These are phyloP conservation scores for Rhombomys opimus DNA, from an alignment of 2,113 vertebrate species.

Conservation along the genomic window DNA sequence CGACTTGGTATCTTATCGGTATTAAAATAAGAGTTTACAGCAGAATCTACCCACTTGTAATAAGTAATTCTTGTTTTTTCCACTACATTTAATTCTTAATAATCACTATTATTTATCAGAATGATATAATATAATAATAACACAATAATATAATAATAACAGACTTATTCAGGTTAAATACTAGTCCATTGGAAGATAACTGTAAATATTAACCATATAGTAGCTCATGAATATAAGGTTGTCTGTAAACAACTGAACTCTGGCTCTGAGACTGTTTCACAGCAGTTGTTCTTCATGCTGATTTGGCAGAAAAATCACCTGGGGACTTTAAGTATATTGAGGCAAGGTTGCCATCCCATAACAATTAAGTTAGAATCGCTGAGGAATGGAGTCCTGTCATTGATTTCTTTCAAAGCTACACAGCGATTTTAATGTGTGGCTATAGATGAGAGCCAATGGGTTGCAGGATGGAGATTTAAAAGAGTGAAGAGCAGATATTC, in stretches of 20 bases:
- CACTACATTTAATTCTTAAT: background rate
- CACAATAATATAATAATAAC: background rate
- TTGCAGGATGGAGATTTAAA: background rate
- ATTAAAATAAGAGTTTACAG: background rate
- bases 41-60: background rate
- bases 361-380: conserved; percentile 5
- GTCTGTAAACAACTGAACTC: background rate
- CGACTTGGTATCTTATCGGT: background rate
- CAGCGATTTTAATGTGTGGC: background rate
- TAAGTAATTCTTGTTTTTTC: background rate
- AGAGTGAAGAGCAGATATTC: background rate
- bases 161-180: background rate
- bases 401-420: background rate
- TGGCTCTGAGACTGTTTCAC: background rate
- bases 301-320: background rate
- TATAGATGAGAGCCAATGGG: background rate
- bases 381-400: background rate
- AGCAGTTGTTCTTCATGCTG: background rate
- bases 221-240: background rate
- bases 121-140: too few relatives aligned
- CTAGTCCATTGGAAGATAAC: background rate
- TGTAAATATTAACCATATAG: background rate
- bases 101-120: background rate
- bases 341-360: background rate
- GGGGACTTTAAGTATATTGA: background rate